Base-by-base conservation (phyloP, 2,888 invertebrate genomes). In the Neoaliturus tenellus region DNA sequence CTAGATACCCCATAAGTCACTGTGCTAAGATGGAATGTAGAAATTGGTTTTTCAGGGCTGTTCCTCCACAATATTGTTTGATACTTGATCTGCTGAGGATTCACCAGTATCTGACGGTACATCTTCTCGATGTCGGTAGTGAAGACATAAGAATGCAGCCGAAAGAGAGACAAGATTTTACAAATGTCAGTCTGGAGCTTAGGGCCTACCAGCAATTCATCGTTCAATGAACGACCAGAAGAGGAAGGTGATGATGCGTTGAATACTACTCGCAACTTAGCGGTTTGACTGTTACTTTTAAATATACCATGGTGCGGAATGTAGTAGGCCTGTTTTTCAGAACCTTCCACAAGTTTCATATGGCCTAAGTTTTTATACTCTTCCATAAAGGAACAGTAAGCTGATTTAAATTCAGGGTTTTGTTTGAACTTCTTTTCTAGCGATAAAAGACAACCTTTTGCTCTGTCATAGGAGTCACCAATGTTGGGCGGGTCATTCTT, bases 1-100 rank as follows among this genome's bases (percentile, higher is more conserved):
- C 69, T 28, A 69, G 20, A 25, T 20, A 69, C 31, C 5, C 69
- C 69, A 69, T 69, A 69, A 12, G 5, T 69, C 25, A 69, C 69
- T 3, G 25, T 69, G 23, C 28, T 69, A 25, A 69, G 31, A 44
- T 10, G 14, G 44, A 44, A 44, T 14, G 10, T 44, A n/a, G n/a
- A 28, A 25, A 69, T 31, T 5, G 20, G 69, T 23, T 17, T 25
- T 23, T n/a, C 12, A 25, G 20, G 28, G 28, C 5, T 28, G 17
- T 69, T 28, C 20, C 20, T 23, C 69, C 69, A n/a, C n/a, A n/a
- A n/a, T n/a, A n/a, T n/a, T n/a, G n/a, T n/a, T n/a, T n/a, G n/a
- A n/a, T n/a, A n/a, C n/a, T n/a, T n/a, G n/a, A n/a, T n/a, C n/a
- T n/a, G n/a, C n/a, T n/a, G n/a, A n/a, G n/a, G n/a, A n/a, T 44